These are phyloP conservation scores for Melieria picta DNA, from an alignment of 2,888 invertebrate species.

Conservation along the genomic window DNA sequence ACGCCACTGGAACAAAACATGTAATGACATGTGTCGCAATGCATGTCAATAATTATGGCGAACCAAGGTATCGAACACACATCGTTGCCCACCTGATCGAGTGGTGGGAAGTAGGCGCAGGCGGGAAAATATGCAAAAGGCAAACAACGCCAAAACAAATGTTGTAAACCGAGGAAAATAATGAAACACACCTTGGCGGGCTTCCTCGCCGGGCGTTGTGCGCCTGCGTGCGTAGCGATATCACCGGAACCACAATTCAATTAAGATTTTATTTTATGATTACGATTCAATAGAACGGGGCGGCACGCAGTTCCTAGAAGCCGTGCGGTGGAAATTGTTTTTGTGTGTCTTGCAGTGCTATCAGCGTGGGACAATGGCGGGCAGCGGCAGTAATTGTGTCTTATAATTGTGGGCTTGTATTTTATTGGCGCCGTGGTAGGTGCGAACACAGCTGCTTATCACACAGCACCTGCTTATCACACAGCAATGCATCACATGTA, in stretches of 20 bases:
- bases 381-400: too few species aligned
- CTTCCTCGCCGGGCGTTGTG: too few species aligned
- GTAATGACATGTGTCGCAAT: too few species aligned
- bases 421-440: too few species aligned
- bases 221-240: conserved; percentile 18
- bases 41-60: too few species aligned
- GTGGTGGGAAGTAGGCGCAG: background rate
- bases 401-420: too few species aligned
- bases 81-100: background rate
- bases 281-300: conserved; percentile 2
- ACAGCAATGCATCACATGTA: too few species aligned
- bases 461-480: too few species aligned
- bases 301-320: conserved; percentile 55
- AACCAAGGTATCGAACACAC: too few species aligned
- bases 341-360: conserved; percentile 31
- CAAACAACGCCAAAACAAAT: conserved; percentile 39
- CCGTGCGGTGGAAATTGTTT: conserved; percentile 50
- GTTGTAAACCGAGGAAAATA: conserved; percentile 41
- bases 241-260: conserved; percentile 55
- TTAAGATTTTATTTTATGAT: conserved; percentile 57
- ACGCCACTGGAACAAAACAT: too few species aligned
- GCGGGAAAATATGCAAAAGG: background rate
- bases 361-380: conserved; percentile 54
- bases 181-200: conserved; percentile 40
- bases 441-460: too few species aligned